Evolutionary conservation across 1,140 invertebrate genomes (phyloP), one percentile per base, ranked within the genome.

Genomic region (Daktulosphaira vitifoliae): DNA sequence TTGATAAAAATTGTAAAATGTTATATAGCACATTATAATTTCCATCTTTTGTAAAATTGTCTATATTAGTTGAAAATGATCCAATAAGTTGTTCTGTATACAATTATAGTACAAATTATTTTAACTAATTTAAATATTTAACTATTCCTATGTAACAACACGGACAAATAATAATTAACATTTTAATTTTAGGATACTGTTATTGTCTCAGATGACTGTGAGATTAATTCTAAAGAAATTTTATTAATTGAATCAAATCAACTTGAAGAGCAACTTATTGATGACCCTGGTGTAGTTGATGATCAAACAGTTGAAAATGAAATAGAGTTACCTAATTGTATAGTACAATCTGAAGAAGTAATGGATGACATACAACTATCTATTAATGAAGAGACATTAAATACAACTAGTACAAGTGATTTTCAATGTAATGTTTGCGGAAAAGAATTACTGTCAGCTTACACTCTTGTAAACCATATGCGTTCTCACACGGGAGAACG

Each of bases 361-460:
- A 33, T 33, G 29, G 29, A 33, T 11, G 29, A 33, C 29, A 59
- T 59, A n/a, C 38, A 59, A 46, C 16, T 44, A 1, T 5, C 54
- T 1, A 4, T 29, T 22, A 59, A 59, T 6, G 39, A 26, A 13
- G 38, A 44, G 11, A 26, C 23, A 4, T 11, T 9, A 18, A 25
- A 25, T 16, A 38, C 39, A 7, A 25, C 22, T 1, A 59, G 11
- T 6, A 20, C 38, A 18, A 46, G 23, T 44, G 23, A 44, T 18
- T n/a, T 42, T 44, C 54, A 59, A 59, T 59, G 54, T 44, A 6
- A 15, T 42, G 42, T 59, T 20, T 59, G 54, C 25, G 54, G 54
- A 25, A 59, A 59, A 59, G 37, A 59, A 26, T 16, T 59, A n/a
- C 42, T 59, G 54, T 59, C 54, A 18, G 54, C 54, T 13, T 59